These are phyloP conservation scores for Mamestra brassicae DNA, from an alignment of 2,888 invertebrate species.

Conservation along the genomic window DNA sequence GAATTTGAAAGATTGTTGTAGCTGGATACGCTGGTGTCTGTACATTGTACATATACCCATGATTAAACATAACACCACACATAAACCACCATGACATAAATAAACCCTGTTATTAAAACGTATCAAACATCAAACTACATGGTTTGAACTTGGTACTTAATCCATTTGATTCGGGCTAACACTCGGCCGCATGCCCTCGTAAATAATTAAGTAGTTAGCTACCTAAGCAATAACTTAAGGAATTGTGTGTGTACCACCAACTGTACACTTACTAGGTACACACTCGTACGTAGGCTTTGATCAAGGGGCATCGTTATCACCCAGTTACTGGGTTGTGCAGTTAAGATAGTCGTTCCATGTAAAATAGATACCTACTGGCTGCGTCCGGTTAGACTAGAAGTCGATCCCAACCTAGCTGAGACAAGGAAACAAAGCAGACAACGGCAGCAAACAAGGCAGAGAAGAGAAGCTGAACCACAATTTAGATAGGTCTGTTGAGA, in stretches of 20 bases:
- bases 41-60: too few relatives aligned
- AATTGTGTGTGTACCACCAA: background rate
- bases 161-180: background rate
- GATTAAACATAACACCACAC: too few relatives aligned
- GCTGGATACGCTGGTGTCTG: too few relatives aligned
- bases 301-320: background rate
- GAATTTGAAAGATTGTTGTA: too few relatives aligned
- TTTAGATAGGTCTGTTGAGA: too few relatives aligned
- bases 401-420: background rate
- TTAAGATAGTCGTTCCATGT: background rate
- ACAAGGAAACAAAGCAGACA: too few relatives aligned
- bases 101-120: too few relatives aligned
- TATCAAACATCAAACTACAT: background rate
- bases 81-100: too few relatives aligned
- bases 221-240: background rate
- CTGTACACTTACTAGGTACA: background rate
- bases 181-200: background rate
- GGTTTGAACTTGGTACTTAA: background rate
- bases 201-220: background rate
- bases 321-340: background rate
- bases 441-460: too few relatives aligned
- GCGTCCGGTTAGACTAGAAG: too few relatives aligned
- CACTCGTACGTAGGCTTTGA: background rate
- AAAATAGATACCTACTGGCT: too few relatives aligned
- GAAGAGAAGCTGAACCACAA: too few relatives aligned